phyloP scores from a whole-genome alignment of 2,113 vertebrate species.

The Irena cyanogastra region DNA sequence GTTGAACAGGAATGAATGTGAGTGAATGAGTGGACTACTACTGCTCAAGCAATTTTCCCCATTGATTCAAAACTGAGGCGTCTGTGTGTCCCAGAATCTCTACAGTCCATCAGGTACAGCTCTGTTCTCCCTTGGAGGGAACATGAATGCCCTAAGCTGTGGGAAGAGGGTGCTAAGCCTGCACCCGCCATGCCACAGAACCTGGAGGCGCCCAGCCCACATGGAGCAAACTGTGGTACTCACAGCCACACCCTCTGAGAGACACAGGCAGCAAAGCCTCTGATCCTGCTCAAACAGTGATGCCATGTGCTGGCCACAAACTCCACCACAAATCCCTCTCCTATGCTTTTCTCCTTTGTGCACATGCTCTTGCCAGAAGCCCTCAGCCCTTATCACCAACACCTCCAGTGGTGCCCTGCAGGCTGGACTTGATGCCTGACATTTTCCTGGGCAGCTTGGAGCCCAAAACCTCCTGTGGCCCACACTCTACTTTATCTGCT shows the following conservation, averaged over 20 bases:
- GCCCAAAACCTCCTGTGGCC: neutral
- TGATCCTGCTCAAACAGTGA: neutral
- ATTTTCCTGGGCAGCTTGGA: neutral
- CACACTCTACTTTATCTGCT: neutral
- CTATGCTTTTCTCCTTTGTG: neutral
- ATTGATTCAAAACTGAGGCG: neutral
- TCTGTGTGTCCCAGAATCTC: neutral
- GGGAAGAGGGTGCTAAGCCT: neutral
- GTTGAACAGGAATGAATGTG: neutral
- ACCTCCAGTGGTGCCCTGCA: fast-evolving
- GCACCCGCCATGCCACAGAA: neutral
- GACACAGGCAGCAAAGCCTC: neutral
- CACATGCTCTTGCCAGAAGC: neutral
- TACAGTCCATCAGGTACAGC: neutral
- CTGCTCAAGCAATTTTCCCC: neutral
- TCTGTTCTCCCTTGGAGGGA: neutral
- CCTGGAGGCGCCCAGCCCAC: neutral
- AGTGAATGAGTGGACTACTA: neutral
- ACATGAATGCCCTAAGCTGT: neutral
- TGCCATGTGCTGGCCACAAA: too few relatives aligned
- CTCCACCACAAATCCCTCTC: neutral
- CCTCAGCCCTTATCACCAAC: too few relatives aligned
- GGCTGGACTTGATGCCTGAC: neutral
- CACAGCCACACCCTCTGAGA: fast-evolving
- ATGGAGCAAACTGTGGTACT: neutral